Evolutionary conservation across 2,888 invertebrate species (phyloP).

Genomic region (Spicauda simplicius): DNA sequence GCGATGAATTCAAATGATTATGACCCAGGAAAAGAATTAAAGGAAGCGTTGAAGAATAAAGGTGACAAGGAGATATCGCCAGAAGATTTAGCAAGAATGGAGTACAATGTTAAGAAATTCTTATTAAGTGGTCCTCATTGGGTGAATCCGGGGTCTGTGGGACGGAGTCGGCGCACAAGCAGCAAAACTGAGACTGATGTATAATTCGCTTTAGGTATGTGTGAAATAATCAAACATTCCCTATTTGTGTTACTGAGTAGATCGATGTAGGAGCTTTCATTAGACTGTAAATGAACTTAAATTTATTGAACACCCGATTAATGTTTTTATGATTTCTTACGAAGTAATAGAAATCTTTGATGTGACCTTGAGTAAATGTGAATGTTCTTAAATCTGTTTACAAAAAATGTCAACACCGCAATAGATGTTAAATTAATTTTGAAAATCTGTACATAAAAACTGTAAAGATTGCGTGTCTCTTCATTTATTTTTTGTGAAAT

Average conservation of each 20-base stretch:
- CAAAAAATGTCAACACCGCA: not conserved
- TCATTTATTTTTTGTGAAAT: too few species aligned
- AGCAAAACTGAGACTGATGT: slow-evolving; percentile 85
- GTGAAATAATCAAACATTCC: slow-evolving; percentile 48
- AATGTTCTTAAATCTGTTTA: not conserved
- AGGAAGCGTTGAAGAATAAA: slow-evolving; percentile 60
- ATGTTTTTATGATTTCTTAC: not conserved
- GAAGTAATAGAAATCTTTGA: not conserved
- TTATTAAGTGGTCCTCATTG: slow-evolving; percentile 85
- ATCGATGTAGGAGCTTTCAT: slow-evolving; percentile 10
- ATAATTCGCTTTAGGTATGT: slow-evolving; percentile 65
- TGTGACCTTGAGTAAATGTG: not conserved
- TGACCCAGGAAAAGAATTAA: slow-evolving; percentile 60
- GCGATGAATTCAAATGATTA: slow-evolving; percentile 51
- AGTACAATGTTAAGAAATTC: slow-evolving; percentile 91
- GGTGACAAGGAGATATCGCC: slow-evolving; percentile 73
- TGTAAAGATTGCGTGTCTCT: not conserved
- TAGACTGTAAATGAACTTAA: not conserved
- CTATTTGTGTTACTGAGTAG: slow-evolving; percentile 21
- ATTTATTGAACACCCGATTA: not conserved
- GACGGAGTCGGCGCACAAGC: slow-evolving; percentile 76
- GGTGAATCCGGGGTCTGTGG: slow-evolving; percentile 60
- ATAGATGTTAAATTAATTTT: not conserved
- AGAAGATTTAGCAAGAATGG: slow-evolving; percentile 89
- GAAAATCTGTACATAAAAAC: not conserved